Percentiles rank a stretch among this genome's conserved stretches.
Conservation (phyloP, 2,888 invertebrate genomes). For the Vanessa cardui region DNA sequence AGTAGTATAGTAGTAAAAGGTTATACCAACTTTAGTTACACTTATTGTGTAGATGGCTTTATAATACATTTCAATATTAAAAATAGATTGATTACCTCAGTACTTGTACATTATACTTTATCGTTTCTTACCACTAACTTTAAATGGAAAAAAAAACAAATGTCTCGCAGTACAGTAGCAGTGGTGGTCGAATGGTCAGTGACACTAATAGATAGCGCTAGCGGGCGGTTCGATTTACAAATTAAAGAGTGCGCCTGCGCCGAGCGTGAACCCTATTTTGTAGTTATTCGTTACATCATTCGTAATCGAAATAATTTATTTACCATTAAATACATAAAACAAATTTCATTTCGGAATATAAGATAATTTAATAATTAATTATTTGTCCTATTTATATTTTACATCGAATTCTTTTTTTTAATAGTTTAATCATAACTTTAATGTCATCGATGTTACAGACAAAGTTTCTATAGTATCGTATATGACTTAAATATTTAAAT, state of each 20-base stretch:
- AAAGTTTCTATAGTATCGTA: too few species aligned
- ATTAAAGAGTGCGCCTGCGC: constrained; percentile 68
- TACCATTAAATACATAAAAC: neutral
- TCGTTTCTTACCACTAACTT: neutral
- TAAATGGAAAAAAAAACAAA: constrained; percentile 4
- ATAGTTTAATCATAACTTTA: too few species aligned
- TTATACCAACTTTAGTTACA: neutral
- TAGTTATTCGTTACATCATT: neutral
- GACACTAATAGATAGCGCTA: constrained; percentile 71
- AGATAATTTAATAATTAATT: too few species aligned
- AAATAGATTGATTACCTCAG: neutral
- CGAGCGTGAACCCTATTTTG: constrained; percentile 58
- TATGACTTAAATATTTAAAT: too few species aligned
- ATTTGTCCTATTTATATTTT: too few species aligned
- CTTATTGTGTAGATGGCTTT: neutral
- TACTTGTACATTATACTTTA: neutral
- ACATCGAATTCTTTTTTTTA: too few species aligned
- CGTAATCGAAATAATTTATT: constrained; percentile 12
- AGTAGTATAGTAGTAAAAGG: too few species aligned
- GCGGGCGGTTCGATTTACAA: constrained; percentile 71
- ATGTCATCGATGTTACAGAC: too few species aligned
- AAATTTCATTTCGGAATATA: too few species aligned
- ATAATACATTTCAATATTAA: neutral
- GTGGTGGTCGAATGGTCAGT: constrained; percentile 53
- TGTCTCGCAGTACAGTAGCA: constrained; percentile 44